Evolutionary conservation across 2,113 vertebrate species (phyloP), one percentile per base, ranked within the genome.

Genomic region (Ptyas mucosa): DNA sequence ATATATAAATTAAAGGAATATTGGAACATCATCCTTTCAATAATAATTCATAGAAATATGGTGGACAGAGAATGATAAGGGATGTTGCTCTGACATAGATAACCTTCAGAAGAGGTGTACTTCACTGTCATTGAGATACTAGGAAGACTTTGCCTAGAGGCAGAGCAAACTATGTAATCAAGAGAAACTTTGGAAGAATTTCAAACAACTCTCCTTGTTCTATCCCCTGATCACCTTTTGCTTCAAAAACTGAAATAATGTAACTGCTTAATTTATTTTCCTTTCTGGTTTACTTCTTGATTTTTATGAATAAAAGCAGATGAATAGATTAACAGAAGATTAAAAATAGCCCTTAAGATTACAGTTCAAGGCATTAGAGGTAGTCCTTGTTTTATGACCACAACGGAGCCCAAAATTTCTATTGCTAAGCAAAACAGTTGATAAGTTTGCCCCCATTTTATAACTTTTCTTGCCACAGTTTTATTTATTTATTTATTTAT

Each of bases 11-110:
- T 81, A 34, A 81, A 81, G n/a, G 34, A 39, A 39, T 81, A 81
- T 39, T 18, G 15, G n/a, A 7, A 18, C n/a, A 39, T 39, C 34
- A 81, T 39, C 15, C 69, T 39, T 39, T 81, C 34, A 81, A 39
- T 81, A 39, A 57, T 93, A 86, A 91, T 88, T 8, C 92, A 57
- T 64, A 94, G 8, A 91, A 93, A 87, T 53, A 85, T 88, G 89
- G 85, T 94, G 94, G 92, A 91, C 92, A 64, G 34, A 81, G 94
- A 91, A 94, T n/a, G 94, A 64, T 39, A 93, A 85, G 9, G 92
- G 87, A 93, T 92, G 85, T 90, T 93, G 93, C 57, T 92, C 92
- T 93, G 61, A 95, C 94, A 93, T 88, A 93, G 43, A 21, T 18
- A 87, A 85, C 7, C 64, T 10, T 87, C 26, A 52, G 46, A 34